A percentile compares a stretch with the other conserved stretches of the same genome.
Conservation (phyloP, 1,140 invertebrate genomes). For the Mamestra configurata region DNA sequence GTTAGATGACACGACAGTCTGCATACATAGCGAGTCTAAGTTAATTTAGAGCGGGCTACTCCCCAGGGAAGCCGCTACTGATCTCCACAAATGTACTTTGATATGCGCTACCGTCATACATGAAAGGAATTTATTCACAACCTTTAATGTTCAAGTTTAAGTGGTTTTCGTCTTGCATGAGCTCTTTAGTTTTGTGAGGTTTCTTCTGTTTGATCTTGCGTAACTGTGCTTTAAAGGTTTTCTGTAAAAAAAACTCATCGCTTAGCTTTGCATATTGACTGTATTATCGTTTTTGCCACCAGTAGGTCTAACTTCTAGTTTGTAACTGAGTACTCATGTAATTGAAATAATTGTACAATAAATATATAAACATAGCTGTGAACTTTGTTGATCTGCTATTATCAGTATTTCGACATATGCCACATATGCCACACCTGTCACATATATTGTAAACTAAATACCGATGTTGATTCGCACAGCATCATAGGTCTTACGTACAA, state of each 20-base stretch:
- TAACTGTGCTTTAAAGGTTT: neutral
- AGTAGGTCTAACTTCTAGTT: too few relatives aligned
- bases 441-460: neutral
- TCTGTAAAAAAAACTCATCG: too few relatives aligned
- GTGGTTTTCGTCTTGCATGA: slow-evolving; percentile 32
- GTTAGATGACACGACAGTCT: slow-evolving; percentile 76
- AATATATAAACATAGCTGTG: too few relatives aligned
- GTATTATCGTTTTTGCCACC: neutral
- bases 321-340: too few relatives aligned
- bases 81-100: slow-evolving; percentile 75
- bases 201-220: neutral
- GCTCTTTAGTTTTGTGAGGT: slow-evolving; percentile 9
- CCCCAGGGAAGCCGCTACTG: slow-evolving; percentile 65
- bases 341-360: too few relatives aligned
- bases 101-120: slow-evolving; percentile 67
- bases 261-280: too few relatives aligned
- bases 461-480: slow-evolving; percentile 7
- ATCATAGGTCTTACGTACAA: slow-evolving; percentile 3
- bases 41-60: slow-evolving; percentile 78
- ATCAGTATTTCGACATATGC: neutral
- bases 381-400: neutral
- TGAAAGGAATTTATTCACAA: slow-evolving; percentile 69
- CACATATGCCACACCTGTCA: too few relatives aligned
- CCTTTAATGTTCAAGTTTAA: slow-evolving; percentile 54
- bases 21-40: slow-evolving; percentile 84